Base-by-base conservation (phyloP, 1,140 invertebrate species). In the Eumaeus atala region DNA sequence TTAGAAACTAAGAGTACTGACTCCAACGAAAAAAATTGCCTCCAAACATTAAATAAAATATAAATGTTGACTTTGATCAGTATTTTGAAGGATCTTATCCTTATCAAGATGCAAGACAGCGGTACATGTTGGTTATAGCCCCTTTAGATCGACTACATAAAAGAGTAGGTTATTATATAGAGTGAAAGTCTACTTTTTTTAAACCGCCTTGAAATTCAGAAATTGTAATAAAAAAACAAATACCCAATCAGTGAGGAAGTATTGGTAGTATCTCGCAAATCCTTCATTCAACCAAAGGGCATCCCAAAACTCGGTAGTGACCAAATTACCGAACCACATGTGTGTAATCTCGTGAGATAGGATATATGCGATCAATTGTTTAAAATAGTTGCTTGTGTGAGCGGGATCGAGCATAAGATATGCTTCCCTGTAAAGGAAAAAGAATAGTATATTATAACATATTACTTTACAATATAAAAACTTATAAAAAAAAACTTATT, bases 241-340 rank as follows among this genome's bases (percentile, higher is more conserved):
- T 69, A 87, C 87, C 77, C 69, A 70, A 35, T 84, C 55, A 44
- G 87, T 87, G 4, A 87, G 61, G 54, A 66, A 94, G 71, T 93
- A 94, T 90, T 92, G 87, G 61, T 92, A 90, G 58, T 90, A 93
- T 61, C 90, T 86, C 0, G 92, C 92, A 66, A 93, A 93, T 1
- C 91, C 91, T 82, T 93, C 92, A 61, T 92, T 92, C 0, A 94
- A 72, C 92, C 92, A 93, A 0, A 89, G 82, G 17, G 89, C 87
- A 34, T 90, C 89, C 92, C 92, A 93, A 91, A 91, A 93, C 10
- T 91, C 77, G 50, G 90, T 90, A 11, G 91, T 93, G 3, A 93
- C 92, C 9, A 90, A 77, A 81, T 93, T 90, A 12, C 92, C 92
- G 54, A 91, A 92, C 92, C 92, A 93, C 88, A 89, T 89, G 60